A percentile compares a stretch with the other conserved stretches of the same genome.
Evolutionary conservation across 2,888 invertebrate species (phyloP).

Genomic region (Polia nebulosa): DNA sequence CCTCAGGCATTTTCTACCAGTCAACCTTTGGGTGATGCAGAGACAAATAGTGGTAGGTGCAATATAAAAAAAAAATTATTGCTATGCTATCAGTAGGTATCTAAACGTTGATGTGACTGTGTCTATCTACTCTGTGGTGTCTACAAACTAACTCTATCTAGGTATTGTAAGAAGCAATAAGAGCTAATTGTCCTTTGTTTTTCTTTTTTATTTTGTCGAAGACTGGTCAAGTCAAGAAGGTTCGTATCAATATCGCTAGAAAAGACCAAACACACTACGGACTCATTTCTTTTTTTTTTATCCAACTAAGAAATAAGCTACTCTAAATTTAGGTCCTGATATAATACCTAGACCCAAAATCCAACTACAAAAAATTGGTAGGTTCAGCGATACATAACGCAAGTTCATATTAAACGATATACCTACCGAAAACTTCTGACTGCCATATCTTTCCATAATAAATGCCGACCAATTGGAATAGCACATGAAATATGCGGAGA

Average conservation of each 20-base stretch:
- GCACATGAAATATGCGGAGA: conserved; percentile 65
- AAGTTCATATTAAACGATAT: conserved; percentile 46
- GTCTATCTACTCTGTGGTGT: neutral
- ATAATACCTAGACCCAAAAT: neutral
- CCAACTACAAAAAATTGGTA: neutral
- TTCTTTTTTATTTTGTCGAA: conserved; percentile 4
- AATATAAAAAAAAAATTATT: too few species aligned
- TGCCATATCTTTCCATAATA: conserved; percentile 55
- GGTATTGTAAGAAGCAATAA: conserved; percentile 4
- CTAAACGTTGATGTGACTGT: neutral
- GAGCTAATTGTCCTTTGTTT: conserved; percentile 22
- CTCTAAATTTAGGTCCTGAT: too few species aligned
- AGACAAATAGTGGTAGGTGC: too few species aligned
- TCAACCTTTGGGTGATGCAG: too few species aligned
- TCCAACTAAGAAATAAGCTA: neutral
- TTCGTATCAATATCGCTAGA: conserved; percentile 13
- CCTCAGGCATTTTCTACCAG: too few species aligned
- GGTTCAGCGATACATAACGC: conserved; percentile 5
- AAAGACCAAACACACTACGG: neutral
- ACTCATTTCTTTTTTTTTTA: conserved; percentile 5
- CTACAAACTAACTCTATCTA: neutral
- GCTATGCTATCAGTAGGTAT: too few species aligned
- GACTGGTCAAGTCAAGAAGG: conserved; percentile 15
- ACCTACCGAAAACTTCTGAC: conserved; percentile 34
- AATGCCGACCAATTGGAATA: conserved; percentile 58